Conservation (phyloP, 2,113 vertebrate species). For the Capreolus pygargus region DNA sequence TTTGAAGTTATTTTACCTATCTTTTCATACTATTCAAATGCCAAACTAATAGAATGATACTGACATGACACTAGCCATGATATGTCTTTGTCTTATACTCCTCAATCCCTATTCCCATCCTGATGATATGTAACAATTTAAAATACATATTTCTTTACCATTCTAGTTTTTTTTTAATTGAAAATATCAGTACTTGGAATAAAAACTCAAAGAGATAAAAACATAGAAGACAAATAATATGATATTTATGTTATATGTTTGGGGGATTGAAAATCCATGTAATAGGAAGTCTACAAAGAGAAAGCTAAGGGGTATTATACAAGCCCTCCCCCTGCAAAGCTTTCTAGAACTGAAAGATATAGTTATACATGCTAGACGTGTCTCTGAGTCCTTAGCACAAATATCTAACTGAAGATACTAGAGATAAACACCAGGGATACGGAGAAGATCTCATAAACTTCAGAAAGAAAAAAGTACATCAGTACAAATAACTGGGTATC, state of each 20-base stretch:
- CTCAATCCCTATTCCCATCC: not conserved
- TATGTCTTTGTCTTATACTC: not conserved
- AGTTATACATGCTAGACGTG: not conserved
- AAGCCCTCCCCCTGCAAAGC: not conserved
- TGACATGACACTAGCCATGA: not conserved
- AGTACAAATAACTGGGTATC: not conserved
- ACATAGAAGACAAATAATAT: not conserved
- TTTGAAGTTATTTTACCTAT: not conserved
- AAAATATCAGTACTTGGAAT: not conserved
- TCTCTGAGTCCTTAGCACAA: not conserved
- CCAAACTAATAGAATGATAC: not conserved
- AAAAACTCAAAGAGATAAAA: not conserved
- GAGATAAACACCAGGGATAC: not conserved
- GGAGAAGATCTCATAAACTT: not conserved
- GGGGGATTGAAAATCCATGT: not conserved
- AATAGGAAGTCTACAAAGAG: not conserved
- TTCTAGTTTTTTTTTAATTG: not conserved
- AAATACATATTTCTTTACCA: not conserved
- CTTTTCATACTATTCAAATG: not conserved
- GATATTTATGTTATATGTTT: not conserved
- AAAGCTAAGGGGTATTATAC: not conserved
- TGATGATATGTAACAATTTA: not conserved
- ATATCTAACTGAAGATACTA: not conserved
- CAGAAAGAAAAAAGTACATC: not conserved
- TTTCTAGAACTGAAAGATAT: not conserved